These are phyloP conservation scores for Zele albiditarsus DNA, from an alignment of 2,888 invertebrate genomes.

Conservation along the genomic window DNA sequence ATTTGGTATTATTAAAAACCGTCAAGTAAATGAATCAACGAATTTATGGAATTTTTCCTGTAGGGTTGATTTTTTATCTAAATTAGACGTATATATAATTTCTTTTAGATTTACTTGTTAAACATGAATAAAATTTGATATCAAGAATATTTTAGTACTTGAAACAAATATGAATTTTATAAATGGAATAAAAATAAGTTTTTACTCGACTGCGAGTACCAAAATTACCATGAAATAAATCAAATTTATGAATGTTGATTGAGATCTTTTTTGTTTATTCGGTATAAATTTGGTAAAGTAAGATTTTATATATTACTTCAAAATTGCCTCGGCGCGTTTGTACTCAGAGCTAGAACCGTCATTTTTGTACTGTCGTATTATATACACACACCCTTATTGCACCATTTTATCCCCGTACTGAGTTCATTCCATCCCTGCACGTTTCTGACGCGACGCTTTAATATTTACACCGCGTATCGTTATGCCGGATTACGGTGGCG, in stretches of 20 bases:
- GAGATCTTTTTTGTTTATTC: background rate
- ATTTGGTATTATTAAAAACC: no score
- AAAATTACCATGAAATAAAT: background rate
- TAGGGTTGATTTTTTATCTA: no score
- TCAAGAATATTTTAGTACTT: no score
- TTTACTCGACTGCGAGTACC: no score
- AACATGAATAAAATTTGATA: no score
- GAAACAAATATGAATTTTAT: no score
- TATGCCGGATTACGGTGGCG: constrained; percentile 34
- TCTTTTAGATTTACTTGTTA: no score
- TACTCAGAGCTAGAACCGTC: background rate
- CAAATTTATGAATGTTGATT: background rate
- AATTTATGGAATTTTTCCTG: background rate
- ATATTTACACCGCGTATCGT: constrained; percentile 40
- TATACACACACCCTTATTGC: constrained; percentile 4
- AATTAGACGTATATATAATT: no score
- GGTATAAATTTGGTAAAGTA: background rate
- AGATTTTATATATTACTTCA: background rate
- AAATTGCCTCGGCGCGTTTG: background rate
- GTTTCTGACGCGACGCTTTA: constrained; percentile 20
- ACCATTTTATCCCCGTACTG: constrained; percentile 7
- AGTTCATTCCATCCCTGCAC: background rate
- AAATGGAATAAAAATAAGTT: no score
- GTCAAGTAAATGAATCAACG: no score
- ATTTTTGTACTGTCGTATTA: constrained; percentile 23